Evolutionary conservation across 2,888 invertebrate genomes (phyloP).

Genomic region (Oxyteleia sp.): DNA sequence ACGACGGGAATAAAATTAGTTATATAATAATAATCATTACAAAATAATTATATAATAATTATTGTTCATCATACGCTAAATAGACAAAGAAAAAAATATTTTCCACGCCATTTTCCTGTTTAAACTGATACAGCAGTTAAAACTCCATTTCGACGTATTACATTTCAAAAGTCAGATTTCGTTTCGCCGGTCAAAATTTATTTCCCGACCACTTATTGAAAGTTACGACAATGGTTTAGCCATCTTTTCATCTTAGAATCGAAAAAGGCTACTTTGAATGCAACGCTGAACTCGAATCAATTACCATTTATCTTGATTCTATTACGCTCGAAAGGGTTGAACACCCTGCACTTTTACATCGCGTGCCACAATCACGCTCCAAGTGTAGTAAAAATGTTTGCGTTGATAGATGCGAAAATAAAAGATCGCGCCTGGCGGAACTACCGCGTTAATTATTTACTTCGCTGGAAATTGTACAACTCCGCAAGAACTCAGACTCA

Average conservation of each 20-base stretch:
- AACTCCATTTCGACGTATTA: too few species aligned
- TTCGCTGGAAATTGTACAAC: not conserved
- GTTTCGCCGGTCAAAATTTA: slow-evolving; percentile 28
- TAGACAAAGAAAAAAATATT: too few species aligned
- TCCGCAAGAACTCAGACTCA: not conserved
- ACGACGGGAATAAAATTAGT: too few species aligned
- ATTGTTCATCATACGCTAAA: too few species aligned
- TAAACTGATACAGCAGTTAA: too few species aligned
- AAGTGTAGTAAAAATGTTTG: slow-evolving; percentile 35
- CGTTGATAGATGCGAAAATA: slow-evolving; percentile 24
- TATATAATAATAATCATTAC: too few species aligned
- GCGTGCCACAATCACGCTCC: slow-evolving; percentile 42
- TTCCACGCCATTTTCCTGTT: too few species aligned
- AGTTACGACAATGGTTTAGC: slow-evolving; percentile 62
- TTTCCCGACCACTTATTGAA: slow-evolving; percentile 50
- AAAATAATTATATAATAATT: too few species aligned
- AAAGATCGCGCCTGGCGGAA: slow-evolving; percentile 7
- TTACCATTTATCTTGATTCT: slow-evolving; percentile 79
- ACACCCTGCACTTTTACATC: slow-evolving; percentile 59
- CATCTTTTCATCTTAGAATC: slow-evolving; percentile 64
- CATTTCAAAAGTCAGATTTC: slow-evolving; percentile 7
- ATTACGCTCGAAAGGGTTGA: slow-evolving; percentile 74
- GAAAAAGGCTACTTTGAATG: slow-evolving; percentile 74
- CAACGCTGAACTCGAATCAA: slow-evolving; percentile 75
- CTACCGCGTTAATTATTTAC: slow-evolving; percentile 26